Evolutionary conservation across 2,797 vertebrate species (phyloP).

Genomic region (Rousettus madagascariensis): DNA sequence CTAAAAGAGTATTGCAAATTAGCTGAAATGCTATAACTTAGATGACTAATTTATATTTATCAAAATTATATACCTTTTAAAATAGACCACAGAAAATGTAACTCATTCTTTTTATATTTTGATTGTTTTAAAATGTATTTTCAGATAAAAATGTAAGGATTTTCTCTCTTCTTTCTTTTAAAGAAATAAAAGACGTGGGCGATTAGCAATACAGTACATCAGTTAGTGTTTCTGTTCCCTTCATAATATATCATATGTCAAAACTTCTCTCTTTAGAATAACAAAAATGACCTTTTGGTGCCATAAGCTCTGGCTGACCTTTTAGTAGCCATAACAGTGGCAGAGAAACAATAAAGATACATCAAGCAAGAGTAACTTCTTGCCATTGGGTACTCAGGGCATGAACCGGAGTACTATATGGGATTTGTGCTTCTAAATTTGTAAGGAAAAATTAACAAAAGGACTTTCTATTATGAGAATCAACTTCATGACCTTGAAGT

Average conservation of each 20-base stretch:
- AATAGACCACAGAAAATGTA: not conserved
- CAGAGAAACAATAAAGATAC: conserved; percentile 81
- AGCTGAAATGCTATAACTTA: not conserved
- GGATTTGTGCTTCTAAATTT: not conserved
- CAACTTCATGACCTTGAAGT: conserved; percentile 61
- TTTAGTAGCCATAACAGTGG: conserved; percentile 84
- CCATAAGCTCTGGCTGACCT: conserved; percentile 79
- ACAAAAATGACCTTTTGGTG: conserved; percentile 80
- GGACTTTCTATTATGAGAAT: conserved; percentile 47
- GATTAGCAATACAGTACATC: conserved; percentile 63
- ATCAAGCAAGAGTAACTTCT: conserved; percentile 64
- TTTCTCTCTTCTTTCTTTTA: not conserved
- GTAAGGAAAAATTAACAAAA: conserved; percentile 59
- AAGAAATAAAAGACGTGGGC: conserved; percentile 47
- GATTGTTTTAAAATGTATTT: not conserved
- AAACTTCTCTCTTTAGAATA: conserved; percentile 80
- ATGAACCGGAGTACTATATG: conserved; percentile 11
- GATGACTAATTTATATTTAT: not conserved
- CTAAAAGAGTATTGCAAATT: not conserved
- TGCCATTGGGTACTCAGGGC: conserved; percentile 39
- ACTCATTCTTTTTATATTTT: not conserved
- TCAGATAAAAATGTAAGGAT: not conserved
- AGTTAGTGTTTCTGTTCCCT: conserved; percentile 70
- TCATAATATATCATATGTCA: conserved; percentile 79
- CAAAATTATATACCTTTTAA: not conserved